Evolutionary conservation across 2,113 vertebrate genomes (phyloP), one percentile per base, ranked within the genome.

Genomic region (Ctenomys sociabilis): DNA sequence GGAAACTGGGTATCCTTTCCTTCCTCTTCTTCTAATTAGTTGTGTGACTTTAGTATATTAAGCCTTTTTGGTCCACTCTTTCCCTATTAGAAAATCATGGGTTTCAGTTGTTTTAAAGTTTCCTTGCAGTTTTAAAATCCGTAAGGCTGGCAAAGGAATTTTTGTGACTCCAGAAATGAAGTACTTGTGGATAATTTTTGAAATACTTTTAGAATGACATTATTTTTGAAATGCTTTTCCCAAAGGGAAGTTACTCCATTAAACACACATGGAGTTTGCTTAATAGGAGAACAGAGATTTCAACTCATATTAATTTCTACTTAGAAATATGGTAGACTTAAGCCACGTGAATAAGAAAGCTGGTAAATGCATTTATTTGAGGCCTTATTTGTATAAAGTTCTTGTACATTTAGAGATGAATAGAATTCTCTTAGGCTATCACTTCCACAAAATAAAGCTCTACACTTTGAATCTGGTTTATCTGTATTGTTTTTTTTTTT

Each of bases 291-390:
- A 88, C n/a, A 70, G 57, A 81, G 21, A 64, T 95, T 80, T 96
- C 92, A 91, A 85, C 57, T 78, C 86, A 14, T 92, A 49, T 95
- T 87, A 72, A 72, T 90, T 87, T 96, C 59, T 92, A 84, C 30
- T 93, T 82, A 32, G 45, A 93, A 89, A 81, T 8, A 26, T 78
- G 72, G 16, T 91, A 93, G 90, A 81, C 59, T 87, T 95, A n/a
- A 85, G 13, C 2, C 21, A 0, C 80, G 6, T 91, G 82, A 96
- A 17, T 90, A 78, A 96, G 96, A 86, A 17, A 91, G 32, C 73
- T 94, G 28, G 4, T 73, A 84, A 37, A 94, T 92, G 5, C 75
- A 40, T 85, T 92, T 93, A 85, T 92, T 93, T 73, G 93, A 97
- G 90, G 19, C 13, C 17, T 49, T 91, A 49, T 80, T 93, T 91